Evolutionary conservation across 2,113 vertebrate genomes (phyloP).

Genomic region (Benitochromis conjunctus): DNA sequence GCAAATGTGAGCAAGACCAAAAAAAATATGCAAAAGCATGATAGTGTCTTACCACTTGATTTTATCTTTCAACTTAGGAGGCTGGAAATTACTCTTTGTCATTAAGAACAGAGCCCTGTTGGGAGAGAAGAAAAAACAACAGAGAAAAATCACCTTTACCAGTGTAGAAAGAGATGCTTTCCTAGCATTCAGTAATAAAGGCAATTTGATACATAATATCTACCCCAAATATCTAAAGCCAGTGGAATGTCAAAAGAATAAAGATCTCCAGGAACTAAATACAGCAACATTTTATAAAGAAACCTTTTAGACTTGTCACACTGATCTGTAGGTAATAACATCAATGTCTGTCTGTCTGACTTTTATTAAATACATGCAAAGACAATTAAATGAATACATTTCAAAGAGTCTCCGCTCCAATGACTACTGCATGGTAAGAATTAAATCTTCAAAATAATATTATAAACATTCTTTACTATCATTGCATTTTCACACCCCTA

Average conservation of each 20-base stretch:
- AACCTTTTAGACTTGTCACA: background rate
- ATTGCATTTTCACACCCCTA: constrained; percentile 32
- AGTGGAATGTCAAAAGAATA: background rate
- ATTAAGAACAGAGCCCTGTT: constrained; percentile 95
- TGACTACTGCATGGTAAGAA: background rate
- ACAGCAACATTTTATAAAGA: background rate
- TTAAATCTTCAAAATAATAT: background rate
- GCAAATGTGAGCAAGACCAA: background rate
- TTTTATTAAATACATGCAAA: background rate
- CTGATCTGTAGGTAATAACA: background rate
- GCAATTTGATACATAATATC: background rate
- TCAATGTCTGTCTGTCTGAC: background rate
- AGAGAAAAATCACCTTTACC: background rate
- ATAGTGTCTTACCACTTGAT: constrained; percentile 84
- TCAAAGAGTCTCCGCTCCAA: background rate
- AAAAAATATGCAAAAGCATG: background rate
- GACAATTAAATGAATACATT: background rate
- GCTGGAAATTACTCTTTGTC: constrained; percentile 99
- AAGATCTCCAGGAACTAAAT: background rate
- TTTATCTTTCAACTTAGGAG: constrained; percentile 98
- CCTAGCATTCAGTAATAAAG: background rate
- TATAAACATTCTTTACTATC: background rate
- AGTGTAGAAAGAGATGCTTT: background rate
- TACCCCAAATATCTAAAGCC: background rate
- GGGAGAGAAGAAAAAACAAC: background rate